These are phyloP conservation scores for Pelochelys cantorii DNA, from an alignment of 2,797 vertebrate species.

Conservation along the genomic window DNA sequence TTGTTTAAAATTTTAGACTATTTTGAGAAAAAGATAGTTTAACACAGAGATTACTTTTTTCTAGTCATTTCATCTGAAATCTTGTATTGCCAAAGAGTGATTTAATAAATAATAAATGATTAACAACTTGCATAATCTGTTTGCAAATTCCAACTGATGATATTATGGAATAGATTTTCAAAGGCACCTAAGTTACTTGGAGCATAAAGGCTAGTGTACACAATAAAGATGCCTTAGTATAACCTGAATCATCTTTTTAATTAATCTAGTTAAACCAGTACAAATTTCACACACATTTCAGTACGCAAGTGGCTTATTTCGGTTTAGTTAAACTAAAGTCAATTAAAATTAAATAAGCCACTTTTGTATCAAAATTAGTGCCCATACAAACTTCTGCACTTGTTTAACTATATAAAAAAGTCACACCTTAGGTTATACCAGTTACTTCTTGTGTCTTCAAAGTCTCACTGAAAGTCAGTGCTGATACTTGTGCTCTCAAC, in stretches of 20 bases:
- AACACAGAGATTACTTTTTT: accelerated
- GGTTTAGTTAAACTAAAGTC: neutral
- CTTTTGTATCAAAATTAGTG: neutral
- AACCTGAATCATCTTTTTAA: neutral
- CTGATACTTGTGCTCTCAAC: neutral
- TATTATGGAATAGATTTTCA: neutral
- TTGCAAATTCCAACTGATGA: neutral
- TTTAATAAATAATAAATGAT: neutral
- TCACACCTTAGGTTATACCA: neutral
- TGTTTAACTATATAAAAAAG: neutral
- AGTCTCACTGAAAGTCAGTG: neutral
- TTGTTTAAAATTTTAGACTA: neutral
- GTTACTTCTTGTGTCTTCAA: neutral
- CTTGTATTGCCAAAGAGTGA: neutral
- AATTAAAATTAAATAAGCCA: neutral
- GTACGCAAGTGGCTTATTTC: neutral
- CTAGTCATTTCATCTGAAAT: neutral
- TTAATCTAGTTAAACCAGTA: neutral
- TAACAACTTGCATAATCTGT: neutral
- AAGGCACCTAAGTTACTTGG: conserved; percentile 18
- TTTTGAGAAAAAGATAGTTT: neutral
- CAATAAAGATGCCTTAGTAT: neutral
- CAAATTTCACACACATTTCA: neutral
- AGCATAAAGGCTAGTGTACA: neutral
- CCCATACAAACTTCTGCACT: neutral